Conservation (phyloP, 2,888 invertebrate genomes). For the Leucophenga maculata region DNA sequence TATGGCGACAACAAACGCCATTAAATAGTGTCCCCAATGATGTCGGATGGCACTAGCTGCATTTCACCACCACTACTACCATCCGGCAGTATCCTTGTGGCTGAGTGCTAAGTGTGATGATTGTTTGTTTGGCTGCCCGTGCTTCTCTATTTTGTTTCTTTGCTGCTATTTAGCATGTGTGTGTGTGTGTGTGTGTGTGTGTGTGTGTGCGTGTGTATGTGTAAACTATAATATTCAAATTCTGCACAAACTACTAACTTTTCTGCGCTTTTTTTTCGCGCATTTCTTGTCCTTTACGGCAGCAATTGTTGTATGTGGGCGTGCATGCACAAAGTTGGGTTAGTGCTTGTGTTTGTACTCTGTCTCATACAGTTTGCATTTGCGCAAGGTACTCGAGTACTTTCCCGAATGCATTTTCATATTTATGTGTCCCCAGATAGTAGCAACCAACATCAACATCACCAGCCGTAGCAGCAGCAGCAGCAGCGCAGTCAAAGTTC, state of each 20-base stretch:
- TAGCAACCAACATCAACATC: no score
- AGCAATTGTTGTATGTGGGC: slow-evolving; percentile 34
- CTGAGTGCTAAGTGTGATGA: slow-evolving; percentile 21
- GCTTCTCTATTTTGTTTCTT: slow-evolving; percentile 23
- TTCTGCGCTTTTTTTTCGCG: slow-evolving; percentile 10
- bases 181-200: slow-evolving; percentile 9
- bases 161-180: not conserved
- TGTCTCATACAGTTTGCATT: slow-evolving; percentile 14
- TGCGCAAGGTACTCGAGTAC: slow-evolving; percentile 31
- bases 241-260: slow-evolving; percentile 23
- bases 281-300: slow-evolving; percentile 46
- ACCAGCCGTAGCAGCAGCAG: slow-evolving; percentile 42
- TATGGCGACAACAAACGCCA: slow-evolving; percentile 52
- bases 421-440: slow-evolving; percentile 64
- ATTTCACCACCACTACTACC: slow-evolving; percentile 42
- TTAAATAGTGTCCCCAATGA: slow-evolving; percentile 49
- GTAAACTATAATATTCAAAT: slow-evolving; percentile 62
- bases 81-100: slow-evolving; percentile 39
- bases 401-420: slow-evolving; percentile 59
- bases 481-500: slow-evolving; percentile 54
- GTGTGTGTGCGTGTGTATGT: slow-evolving; percentile 27
- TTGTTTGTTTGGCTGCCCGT: slow-evolving; percentile 17
- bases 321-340: not conserved
- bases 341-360: not conserved
- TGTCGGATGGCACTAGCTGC: slow-evolving; percentile 33